Evolutionary conservation across 2,888 invertebrate genomes (phyloP), one percentile per base, ranked within the genome.

Genomic region (Perizoma affinitatum): DNA sequence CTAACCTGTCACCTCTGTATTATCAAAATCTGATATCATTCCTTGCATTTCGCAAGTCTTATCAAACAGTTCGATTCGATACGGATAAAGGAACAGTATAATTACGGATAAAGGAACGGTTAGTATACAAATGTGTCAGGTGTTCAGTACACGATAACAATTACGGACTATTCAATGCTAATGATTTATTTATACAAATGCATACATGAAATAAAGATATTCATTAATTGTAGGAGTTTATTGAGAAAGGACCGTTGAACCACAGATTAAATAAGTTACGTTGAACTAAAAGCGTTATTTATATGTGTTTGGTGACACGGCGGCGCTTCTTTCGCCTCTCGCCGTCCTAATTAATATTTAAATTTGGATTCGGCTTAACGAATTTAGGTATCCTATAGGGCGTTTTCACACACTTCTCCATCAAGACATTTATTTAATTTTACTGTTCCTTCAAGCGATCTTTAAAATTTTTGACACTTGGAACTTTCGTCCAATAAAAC

Each of bases 261-360:
- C n/a, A n/a, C n/a, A n/a, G n/a, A n/a, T n/a, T n/a, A n/a, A n/a
- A 50, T 46, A 54, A 60, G 35, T 43, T 33, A 69, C 66, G 57
- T 70, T 68, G 69, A 73, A 71, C 76, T 82, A 81, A 85, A 82
- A 82, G 78, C 76, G 79, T 83, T 84, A 85, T 85, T 84, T 86
- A 83, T 84, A 82, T 73, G 69, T 80, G 78, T 82, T 82, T 81
- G 82, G 81, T 81, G 84, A 82, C 83, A 83, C 72, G 77, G 68
- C 76, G 75, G 68, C 76, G 75, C 72, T 78, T 74, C 73, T 68
- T 76, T 66, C 73, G 79, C 78, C 76, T 75, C 76, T 69, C 71
- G 64, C 71, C 79, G 86, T 74, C 83, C 87, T 80, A 86, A 88
- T 88, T 88, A 80, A 87, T 84, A 82, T 84, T 84, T 83, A 82